Conservation (phyloP, 2,113 vertebrate species). For the Channa maculata region DNA sequence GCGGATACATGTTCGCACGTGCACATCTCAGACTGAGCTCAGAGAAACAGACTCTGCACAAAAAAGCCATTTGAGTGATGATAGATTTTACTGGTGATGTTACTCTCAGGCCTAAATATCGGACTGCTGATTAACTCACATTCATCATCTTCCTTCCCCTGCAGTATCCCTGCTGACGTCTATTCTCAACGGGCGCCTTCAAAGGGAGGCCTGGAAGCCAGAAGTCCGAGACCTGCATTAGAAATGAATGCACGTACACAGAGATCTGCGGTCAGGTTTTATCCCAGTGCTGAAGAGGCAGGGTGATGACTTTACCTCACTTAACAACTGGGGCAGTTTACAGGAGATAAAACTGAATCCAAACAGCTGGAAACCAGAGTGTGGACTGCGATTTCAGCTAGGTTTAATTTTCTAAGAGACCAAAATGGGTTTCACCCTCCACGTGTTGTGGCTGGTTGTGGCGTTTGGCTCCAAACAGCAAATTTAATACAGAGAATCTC, state of each 20-base stretch:
- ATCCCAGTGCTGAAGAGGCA: neutral
- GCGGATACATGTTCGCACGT: no score
- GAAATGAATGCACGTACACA: neutral
- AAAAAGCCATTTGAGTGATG: no score
- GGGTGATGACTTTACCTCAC: constrained; percentile 14
- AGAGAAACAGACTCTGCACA: no score
- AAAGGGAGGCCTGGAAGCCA: constrained; percentile 32
- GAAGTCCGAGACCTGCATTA: constrained; percentile 1
- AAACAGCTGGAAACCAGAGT: neutral
- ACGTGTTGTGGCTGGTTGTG: no score
- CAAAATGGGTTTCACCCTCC: no score
- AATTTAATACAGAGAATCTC: no score
- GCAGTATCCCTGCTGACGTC: constrained; percentile 23
- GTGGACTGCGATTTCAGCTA: no score
- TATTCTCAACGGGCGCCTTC: constrained; percentile 33
- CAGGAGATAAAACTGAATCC: neutral
- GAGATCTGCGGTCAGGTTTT: constrained; percentile 24
- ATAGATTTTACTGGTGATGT: no score
- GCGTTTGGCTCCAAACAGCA: no score
- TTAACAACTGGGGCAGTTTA: neutral
- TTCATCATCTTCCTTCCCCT: neutral
- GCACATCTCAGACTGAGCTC: no score
- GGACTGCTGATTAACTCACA: constrained; percentile 17
- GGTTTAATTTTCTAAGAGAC: no score
- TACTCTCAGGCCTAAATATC: no score